phyloP scores from a whole-genome alignment of 64 coral and sea anemone species.

The Actinia equina region DNA sequence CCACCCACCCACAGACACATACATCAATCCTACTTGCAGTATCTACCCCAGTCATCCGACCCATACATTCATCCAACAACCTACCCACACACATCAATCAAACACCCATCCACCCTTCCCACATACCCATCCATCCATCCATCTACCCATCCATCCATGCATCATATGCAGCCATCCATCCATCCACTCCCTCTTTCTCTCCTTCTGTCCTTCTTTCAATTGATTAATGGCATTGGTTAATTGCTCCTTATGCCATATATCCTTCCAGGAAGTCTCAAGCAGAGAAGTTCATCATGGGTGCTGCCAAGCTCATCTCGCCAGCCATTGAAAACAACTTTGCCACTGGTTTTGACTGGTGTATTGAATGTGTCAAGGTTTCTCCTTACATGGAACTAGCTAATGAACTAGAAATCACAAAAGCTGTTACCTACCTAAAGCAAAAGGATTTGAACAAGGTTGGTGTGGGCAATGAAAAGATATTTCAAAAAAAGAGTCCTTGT shows the following conservation, averaged over 20 bases:
- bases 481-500: too few species aligned
- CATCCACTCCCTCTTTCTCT: background rate
- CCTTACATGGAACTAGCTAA: constrained; percentile 97
- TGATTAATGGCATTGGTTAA: background rate
- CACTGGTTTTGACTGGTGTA: constrained; percentile 97
- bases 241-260: background rate
- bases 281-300: constrained; percentile 85
- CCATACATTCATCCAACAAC: too few species aligned
- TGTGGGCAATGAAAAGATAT: background rate
- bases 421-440: constrained; percentile 92
- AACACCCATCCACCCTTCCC: too few species aligned
- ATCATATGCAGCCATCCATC: background rate
- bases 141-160: background rate
- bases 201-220: background rate
- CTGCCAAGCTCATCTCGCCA: constrained; percentile 92
- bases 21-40: too few species aligned
- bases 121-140: too few species aligned
- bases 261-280: constrained; percentile 92
- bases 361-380: constrained; percentile 94
- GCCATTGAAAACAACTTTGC: constrained; percentile 92
- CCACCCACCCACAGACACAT: too few species aligned
- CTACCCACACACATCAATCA: too few species aligned
- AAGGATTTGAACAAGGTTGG: constrained; percentile 91
- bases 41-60: too few species aligned
- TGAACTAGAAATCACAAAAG: constrained; percentile 96